phyloP scores from a whole-genome alignment of 2,113 vertebrate species.

The Delphinus delphis region DNA sequence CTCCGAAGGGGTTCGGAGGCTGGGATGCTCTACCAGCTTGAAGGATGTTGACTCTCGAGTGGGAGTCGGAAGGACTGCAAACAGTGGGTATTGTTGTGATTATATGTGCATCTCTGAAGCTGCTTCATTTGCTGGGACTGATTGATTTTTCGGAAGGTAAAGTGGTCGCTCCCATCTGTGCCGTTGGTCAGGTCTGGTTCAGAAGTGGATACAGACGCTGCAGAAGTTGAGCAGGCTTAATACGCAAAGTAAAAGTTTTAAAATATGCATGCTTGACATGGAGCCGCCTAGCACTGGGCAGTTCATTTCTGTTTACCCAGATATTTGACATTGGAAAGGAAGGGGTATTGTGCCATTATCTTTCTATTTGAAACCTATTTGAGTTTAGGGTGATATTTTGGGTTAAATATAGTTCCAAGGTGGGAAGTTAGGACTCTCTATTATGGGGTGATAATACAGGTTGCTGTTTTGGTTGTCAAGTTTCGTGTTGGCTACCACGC shows the following conservation, averaged over 20 bases:
- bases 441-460: neutral
- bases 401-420: constrained; percentile 7
- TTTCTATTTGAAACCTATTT: neutral
- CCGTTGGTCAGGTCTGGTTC: constrained; percentile 72
- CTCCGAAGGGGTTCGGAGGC: constrained; percentile 73
- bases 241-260: constrained; percentile 64
- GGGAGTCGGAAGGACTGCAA: constrained; percentile 99
- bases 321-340: neutral
- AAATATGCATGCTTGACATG: constrained; percentile 63
- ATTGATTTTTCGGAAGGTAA: constrained; percentile 99
- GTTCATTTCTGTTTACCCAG: constrained; percentile 31
- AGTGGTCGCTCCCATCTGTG: constrained; percentile 81
- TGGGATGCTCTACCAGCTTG: constrained; percentile 86
- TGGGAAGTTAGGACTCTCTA: neutral
- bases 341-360: neutral
- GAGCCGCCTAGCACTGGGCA: neutral
- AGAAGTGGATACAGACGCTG: constrained; percentile 35
- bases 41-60: constrained; percentile 93
- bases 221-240: constrained; percentile 60
- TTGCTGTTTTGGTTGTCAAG: neutral
- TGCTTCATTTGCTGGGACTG: constrained; percentile 97
- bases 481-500: neutral
- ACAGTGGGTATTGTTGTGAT: constrained; percentile 99
- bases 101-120: constrained; percentile 97
- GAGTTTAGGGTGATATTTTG: neutral